Percentiles rank a stretch among this genome's conserved stretches.
Evolutionary conservation across 2,113 vertebrate species (phyloP).

Genomic region (Rhinopomastus cyanomelas): DNA sequence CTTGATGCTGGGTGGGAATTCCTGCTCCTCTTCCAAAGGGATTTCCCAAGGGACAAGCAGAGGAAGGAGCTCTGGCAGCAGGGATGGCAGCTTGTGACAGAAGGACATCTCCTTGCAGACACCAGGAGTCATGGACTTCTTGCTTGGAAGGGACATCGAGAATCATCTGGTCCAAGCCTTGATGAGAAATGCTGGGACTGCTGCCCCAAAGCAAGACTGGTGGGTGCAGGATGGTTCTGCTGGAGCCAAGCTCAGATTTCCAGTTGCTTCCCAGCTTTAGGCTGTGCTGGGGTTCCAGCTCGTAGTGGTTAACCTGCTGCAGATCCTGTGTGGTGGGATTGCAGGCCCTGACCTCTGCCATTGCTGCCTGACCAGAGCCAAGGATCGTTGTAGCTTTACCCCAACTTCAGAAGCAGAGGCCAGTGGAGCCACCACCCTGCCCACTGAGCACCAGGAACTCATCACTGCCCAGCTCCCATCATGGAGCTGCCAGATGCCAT

Average conservation of each 20-base stretch:
- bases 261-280: neutral
- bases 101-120: fast-evolving
- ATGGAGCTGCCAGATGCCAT: neutral
- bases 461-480: neutral
- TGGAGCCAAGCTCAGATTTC: neutral
- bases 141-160: neutral
- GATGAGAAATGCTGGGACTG: neutral
- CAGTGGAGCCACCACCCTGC: neutral
- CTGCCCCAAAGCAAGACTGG: neutral
- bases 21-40: fast-evolving
- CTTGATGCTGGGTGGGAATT: fast-evolving
- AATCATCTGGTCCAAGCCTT: neutral
- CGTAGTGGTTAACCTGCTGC: neutral
- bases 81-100: neutral
- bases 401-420: neutral
- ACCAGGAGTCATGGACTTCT: neutral
- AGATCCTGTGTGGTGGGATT: fast-evolving
- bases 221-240: neutral
- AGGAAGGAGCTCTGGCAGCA: neutral
- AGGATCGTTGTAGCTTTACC: neutral
- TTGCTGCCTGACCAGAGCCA: neutral
- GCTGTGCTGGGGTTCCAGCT: neutral
- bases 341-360: neutral
- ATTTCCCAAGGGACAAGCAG: neutral
- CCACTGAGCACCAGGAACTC: neutral